phyloP scores from a whole-genome alignment of 2,888 invertebrate species.

The Galerucella pusilla region DNA sequence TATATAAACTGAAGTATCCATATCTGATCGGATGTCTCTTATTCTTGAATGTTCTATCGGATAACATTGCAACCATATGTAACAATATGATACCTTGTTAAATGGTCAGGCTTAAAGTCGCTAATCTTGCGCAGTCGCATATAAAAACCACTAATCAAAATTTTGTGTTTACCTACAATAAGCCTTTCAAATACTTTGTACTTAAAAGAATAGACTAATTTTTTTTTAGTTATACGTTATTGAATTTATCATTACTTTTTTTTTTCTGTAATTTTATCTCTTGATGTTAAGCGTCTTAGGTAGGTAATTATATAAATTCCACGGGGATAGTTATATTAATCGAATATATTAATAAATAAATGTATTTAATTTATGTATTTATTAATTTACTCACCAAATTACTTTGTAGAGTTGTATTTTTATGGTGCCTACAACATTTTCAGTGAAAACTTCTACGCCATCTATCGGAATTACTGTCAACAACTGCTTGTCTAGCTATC shows the following conservation, averaged over 20 bases:
- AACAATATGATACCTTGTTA: no score
- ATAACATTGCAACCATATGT: no score
- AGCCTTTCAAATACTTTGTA: background rate
- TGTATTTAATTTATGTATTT: background rate
- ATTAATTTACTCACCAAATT: background rate
- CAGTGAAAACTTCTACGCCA: no score
- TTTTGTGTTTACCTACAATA: conserved; percentile 11
- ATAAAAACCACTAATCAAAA: no score
- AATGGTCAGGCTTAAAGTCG: no score
- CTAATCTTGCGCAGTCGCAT: no score
- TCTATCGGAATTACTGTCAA: no score
- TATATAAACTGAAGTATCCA: no score
- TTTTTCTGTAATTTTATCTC: background rate
- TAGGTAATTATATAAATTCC: conserved; percentile 1
- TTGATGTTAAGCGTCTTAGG: background rate
- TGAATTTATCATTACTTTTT: background rate
- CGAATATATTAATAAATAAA: background rate
- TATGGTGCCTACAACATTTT: no score
- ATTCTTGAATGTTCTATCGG: no score
- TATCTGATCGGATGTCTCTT: no score
- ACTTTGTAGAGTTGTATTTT: background rate
- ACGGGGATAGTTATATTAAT: conserved; percentile 1
- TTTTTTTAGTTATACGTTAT: background rate
- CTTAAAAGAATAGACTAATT: conserved; percentile 2
- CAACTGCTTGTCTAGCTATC: no score